Evolutionary conservation across 2,797 vertebrate species (phyloP), one percentile per base, ranked within the genome.

Genomic region (Mergus octosetaceus): DNA sequence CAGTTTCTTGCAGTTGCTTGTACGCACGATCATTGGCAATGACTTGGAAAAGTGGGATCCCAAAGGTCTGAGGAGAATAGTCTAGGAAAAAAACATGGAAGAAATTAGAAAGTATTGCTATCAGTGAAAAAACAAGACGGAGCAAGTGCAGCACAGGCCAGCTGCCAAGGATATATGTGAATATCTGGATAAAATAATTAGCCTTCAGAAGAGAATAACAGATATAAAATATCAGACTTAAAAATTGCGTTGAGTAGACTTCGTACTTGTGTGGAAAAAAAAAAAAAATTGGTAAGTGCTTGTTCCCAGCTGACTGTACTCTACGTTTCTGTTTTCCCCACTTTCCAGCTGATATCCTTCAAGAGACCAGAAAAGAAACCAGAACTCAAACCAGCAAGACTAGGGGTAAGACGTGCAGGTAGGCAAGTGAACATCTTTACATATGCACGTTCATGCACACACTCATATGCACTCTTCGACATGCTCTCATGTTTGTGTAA

Each of bases 1-100:
- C 95, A 1, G 98, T 98, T 3, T 98, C 98, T 96, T 98, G 98
- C 30, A 97, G 97, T 57, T 97, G 98, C 70, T 97, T 98, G 95
- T 97, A 93, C 24, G 97, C 98, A 0, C 98, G 94, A 97, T 99
- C 99, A 0, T 99, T 98, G 85, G 98, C 97, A 8, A 99, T 98
- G 61, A 98, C 99, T 91, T 98, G 98, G 56, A 97, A 95, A 6
- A 99, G 98, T 1, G 98, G 98, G 92, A 99, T 96, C 74, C 99
- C 98, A 16, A 99, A 99, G 0, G 98, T 98, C 97, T 98, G 98
- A n/a, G 98, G 94, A 6, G 95, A 97, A 2, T 93, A 97, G 49
- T 98, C 99, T 99, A 87, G 30, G 87, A 30, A 30, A 9, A 20
- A 43, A 49, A 32, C 7, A 9, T 0, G 17, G 56, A 22, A 65